Evolutionary conservation across 2,888 invertebrate species (phyloP), one percentile per base, ranked within the genome.

Genomic region (Zele albiditarsus): DNA sequence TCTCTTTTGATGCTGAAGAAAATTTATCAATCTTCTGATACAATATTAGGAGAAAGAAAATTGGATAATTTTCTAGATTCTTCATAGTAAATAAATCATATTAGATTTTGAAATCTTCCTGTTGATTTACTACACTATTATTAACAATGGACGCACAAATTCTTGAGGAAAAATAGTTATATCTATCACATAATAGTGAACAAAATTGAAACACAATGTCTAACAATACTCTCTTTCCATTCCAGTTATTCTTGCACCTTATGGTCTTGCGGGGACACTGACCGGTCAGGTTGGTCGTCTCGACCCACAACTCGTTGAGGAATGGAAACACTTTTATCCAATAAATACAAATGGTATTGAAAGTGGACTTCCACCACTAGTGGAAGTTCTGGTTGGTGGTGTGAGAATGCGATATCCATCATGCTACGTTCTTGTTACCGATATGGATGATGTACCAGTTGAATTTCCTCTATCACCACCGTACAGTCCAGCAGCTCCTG

Each of bases 281-380:
- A 97, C 98, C 66, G 98, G 98, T 0, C 94, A 95, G 85, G 92
- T 93, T 79, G 95, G 93, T 90, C 91, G 92, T 83, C 92, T 93
- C 82, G 90, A 91, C 78, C 90, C 90, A 78, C 91, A 91, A 82
- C 92, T 97, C 80, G 91, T 98, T 78, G 96, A 97, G 84, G 97
- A 98, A 84, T 99, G 98, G 98, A 93, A 95, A 77, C 96, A 96
- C 88, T 98, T 98, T 88, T 98, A 97, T 91, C 98, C 98, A 77
- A 92, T 98, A 81, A 95, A 93, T 89, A 91, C 91, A 87, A 89
- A 88, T 73, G 89, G 83, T 23, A 82, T 87, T 63, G 90, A 90
- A 72, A 82, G 87, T 16, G 89, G 89, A 74, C 87, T 89, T 77
- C 87, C 93, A 73, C 92, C 92, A n/a, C 89, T 91, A 63, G 92